Percentiles rank a stretch among this genome's conserved stretches.
phyloP scores from a whole-genome alignment of 37 sponge, comb jelly and placozoan genomes.

The Bolinopsis microptera region DNA sequence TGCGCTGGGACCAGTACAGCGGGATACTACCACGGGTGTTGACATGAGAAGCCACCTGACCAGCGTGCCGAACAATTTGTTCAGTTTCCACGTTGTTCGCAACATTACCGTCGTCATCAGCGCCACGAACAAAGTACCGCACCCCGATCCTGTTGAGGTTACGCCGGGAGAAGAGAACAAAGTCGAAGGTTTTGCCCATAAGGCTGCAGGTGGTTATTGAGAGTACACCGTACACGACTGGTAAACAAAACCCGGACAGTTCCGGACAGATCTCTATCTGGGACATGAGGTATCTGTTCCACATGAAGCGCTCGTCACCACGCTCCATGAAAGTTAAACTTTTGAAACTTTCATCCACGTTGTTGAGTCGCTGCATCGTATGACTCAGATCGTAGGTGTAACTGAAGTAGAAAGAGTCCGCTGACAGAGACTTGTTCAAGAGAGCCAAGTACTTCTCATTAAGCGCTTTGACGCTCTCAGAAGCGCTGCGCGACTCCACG shows the following conservation, averaged over 20 bases:
- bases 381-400: conserved; percentile 83
- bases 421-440: not conserved
- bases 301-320: conserved; percentile 89
- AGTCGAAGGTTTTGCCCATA: conserved; percentile 73
- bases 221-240: conserved; percentile 68
- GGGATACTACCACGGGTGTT: conserved; percentile 95
- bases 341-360: conserved; percentile 38
- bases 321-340: conserved; percentile 46
- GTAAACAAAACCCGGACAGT: not conserved
- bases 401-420: conserved; percentile 81
- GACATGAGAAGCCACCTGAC: conserved; percentile 4
- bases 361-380: conserved; percentile 71
- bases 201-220: conserved; percentile 72
- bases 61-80: conserved; percentile 71
- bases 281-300: conserved; percentile 72
- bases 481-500: conserved; percentile 16
- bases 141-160: conserved; percentile 75
- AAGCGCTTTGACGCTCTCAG: not conserved
- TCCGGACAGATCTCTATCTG: conserved; percentile 46
- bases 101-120: conserved; percentile 87
- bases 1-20: conserved; percentile 90
- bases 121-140: conserved; percentile 85
- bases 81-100: conserved; percentile 98
- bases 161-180: conserved; percentile 80
- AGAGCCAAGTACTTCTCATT: conserved; percentile 53